These are phyloP conservation scores for Oncorhynchus keta DNA, from an alignment of 2,113 vertebrate species.

Conservation along the genomic window DNA sequence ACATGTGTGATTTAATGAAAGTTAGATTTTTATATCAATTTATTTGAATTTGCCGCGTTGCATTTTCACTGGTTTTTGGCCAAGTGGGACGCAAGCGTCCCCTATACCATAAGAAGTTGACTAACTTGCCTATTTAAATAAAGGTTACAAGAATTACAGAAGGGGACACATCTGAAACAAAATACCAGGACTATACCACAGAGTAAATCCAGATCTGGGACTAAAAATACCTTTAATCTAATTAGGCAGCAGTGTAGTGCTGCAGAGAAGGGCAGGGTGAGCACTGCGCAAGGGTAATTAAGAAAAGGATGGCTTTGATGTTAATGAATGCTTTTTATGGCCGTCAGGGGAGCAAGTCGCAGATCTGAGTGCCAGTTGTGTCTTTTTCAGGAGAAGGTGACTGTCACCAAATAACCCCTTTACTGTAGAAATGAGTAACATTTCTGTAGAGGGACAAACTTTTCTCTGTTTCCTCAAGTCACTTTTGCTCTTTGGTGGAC, in stretches of 20 bases:
- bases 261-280: conserved; percentile 17
- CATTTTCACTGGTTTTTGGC: no score
- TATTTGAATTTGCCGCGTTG: no score
- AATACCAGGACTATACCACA: no score
- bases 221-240: conserved; percentile 6
- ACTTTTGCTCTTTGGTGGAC: background rate
- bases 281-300: conserved; percentile 52
- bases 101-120: no score
- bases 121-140: no score
- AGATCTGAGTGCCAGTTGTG: conserved; percentile 20
- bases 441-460: background rate
- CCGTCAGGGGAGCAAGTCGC: conserved; percentile 30
- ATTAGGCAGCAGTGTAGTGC: conserved; percentile 2
- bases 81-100: no score
- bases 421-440: conserved; percentile 6
- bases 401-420: conserved; percentile 21
- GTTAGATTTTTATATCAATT: no score
- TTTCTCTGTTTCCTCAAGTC: conserved; percentile 6
- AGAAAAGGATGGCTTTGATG: conserved; percentile 66
- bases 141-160: no score
- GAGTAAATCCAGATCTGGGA: background rate
- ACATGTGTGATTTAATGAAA: no score
- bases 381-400: background rate
- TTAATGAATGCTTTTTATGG: conserved; percentile 61
- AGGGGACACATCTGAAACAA: no score